Conservation (phyloP, 2,888 invertebrate genomes). For the Malachius bipustulatus region DNA sequence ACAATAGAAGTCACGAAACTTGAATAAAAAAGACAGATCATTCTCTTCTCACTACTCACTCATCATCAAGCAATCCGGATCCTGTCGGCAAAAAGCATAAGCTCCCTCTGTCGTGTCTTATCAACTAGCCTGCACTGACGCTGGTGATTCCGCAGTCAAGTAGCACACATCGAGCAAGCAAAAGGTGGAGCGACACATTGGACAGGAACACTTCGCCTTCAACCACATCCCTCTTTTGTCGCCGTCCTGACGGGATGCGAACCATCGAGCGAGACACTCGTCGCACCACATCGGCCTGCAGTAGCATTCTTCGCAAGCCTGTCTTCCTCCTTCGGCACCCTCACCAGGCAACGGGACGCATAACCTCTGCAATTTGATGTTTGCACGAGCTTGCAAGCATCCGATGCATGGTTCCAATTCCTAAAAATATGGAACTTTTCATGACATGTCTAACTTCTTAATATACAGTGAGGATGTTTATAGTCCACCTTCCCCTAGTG, state of each 20-base stretch:
- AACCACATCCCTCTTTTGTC: conserved; percentile 65
- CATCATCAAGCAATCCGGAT: too few relatives aligned
- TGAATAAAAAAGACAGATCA: too few relatives aligned
- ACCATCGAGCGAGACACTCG: conserved; percentile 77
- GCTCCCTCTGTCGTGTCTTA: too few relatives aligned
- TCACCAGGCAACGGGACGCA: too few relatives aligned
- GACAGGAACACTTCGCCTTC: conserved; percentile 72
- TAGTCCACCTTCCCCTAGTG: neutral
- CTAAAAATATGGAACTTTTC: conserved; percentile 36
- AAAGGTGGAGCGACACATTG: conserved; percentile 74
- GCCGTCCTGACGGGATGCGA: conserved; percentile 69
- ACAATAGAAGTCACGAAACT: too few relatives aligned
- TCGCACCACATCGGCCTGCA: conserved; percentile 86
- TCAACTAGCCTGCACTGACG: too few relatives aligned
- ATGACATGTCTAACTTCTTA: neutral
- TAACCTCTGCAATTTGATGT: conserved; percentile 64
- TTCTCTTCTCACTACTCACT: too few relatives aligned
- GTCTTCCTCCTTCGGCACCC: conserved; percentile 33
- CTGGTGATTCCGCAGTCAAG: conserved; percentile 14
- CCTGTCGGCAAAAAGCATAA: too few relatives aligned
- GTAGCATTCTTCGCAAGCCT: conserved; percentile 47
- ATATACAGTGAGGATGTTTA: conserved; percentile 4
- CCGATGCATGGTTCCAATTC: conserved; percentile 76
- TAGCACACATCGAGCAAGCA: conserved; percentile 73
- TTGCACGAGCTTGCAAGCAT: conserved; percentile 68